Percentiles rank a stretch among this genome's conserved stretches.
Conservation (phyloP, 2,888 invertebrate genomes). For the Caenorhabditis sp. region DNA sequence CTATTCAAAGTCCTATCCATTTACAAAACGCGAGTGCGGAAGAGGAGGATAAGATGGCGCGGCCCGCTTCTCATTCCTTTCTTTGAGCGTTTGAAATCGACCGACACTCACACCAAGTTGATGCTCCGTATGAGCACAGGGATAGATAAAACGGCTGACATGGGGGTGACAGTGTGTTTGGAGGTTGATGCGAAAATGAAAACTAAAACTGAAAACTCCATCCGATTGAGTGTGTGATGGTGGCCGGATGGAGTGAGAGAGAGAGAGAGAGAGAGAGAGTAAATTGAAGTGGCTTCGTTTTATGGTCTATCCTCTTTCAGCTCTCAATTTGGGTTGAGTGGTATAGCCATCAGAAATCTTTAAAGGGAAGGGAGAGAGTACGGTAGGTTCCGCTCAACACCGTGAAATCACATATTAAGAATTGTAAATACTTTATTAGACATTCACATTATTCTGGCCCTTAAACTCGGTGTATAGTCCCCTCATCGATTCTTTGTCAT, state of each 20-base stretch:
- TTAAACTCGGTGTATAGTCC: constrained; percentile 38
- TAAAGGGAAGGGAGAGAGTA: no score
- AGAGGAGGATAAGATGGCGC: not conserved
- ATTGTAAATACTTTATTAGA: constrained; percentile 5
- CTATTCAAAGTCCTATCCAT: constrained; percentile 51
- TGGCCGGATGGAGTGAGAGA: constrained; percentile 9
- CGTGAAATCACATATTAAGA: not conserved
- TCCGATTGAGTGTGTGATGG: constrained; percentile 1
- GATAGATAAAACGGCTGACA: constrained; percentile 18
- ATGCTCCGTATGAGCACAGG: constrained; percentile 7
- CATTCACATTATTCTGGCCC: constrained; percentile 21
- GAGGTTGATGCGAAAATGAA: not conserved
- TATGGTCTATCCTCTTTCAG: not conserved
- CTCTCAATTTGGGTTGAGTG: constrained; percentile 8
- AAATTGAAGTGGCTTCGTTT: no score
- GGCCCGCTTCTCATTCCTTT: constrained; percentile 11
- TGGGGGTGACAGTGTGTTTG: constrained; percentile 14
- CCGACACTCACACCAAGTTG: constrained; percentile 12
- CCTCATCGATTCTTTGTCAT: not conserved
- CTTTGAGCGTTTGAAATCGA: constrained; percentile 51
- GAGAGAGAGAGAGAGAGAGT: constrained; percentile 14
- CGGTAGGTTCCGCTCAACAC: no score
- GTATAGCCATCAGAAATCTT: no score
- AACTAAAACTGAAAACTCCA: constrained; percentile 18
- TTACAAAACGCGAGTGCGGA: constrained; percentile 38